Conservation (phyloP, 1,140 invertebrate species). For the Drosophila pandora region DNA sequence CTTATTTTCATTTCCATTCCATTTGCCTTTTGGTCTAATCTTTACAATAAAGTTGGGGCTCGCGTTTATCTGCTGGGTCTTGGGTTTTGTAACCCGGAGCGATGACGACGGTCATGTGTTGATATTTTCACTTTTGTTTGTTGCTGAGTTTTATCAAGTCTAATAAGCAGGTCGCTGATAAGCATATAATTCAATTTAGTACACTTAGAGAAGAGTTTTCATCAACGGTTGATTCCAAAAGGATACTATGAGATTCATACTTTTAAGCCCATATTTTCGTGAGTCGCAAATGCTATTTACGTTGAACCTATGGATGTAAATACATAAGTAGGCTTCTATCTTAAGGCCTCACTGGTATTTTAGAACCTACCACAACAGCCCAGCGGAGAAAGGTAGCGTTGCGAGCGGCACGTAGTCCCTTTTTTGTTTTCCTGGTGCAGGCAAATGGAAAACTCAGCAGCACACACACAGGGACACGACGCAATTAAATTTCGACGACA, state of each 20-base stretch:
- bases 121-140: constrained; percentile 16
- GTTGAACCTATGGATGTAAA: no score
- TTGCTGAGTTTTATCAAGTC: constrained; percentile 58
- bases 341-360: neutral
- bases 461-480: constrained; percentile 27
- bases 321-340: neutral
- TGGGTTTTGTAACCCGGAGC: constrained; percentile 27
- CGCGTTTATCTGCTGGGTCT: constrained; percentile 35
- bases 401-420: constrained; percentile 63
- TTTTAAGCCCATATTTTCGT: neutral
- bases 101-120: constrained; percentile 51
- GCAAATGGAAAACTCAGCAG: constrained; percentile 29
- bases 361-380: constrained; percentile 47
- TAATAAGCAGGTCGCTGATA: constrained; percentile 72
- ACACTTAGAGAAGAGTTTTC: constrained; percentile 6
- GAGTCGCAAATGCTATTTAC: no score
- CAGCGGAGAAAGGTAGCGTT: constrained; percentile 58
- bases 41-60: constrained; percentile 30
- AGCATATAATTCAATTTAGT: constrained; percentile 51
- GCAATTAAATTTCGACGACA: constrained; percentile 58
- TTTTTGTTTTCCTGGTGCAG: constrained; percentile 30
- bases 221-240: neutral
- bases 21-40: constrained; percentile 15
- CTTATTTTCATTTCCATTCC: constrained; percentile 27
- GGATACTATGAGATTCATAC: neutral